These are phyloP conservation scores for Orthonyx spaldingii DNA, from an alignment of 2,113 vertebrate species.

Conservation along the genomic window DNA sequence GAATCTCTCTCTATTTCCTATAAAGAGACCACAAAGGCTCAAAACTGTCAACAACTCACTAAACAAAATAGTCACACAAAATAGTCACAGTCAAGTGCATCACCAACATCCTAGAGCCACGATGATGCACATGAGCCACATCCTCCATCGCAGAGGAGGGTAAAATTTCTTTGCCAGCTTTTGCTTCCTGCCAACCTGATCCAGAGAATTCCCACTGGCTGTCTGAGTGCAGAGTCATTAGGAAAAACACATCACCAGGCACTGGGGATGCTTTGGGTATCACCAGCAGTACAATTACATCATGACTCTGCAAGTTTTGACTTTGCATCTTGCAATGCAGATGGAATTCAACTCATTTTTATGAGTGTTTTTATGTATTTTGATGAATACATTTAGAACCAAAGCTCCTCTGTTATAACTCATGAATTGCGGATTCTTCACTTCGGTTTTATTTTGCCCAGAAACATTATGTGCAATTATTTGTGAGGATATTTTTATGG, in stretches of 20 bases:
- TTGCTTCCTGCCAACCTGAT: background rate
- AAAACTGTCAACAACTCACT: background rate
- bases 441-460: background rate
- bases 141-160: background rate
- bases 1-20: background rate
- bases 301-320: background rate
- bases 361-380: background rate
- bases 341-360: background rate
- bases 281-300: background rate
- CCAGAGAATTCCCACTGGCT: background rate
- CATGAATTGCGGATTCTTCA: background rate
- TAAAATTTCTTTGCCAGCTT: background rate
- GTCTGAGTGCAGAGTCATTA: background rate
- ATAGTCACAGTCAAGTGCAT: background rate
- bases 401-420: background rate
- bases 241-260: background rate
- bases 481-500: background rate
- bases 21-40: background rate
- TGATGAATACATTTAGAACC: background rate
- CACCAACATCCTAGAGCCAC: background rate
- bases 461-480: background rate
- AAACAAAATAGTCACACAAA: background rate
- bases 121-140: background rate
- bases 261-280: background rate
- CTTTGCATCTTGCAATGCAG: background rate